phyloP scores from a whole-genome alignment of 92 coral and sea anemone species.

The Pocillopora meandrina region DNA sequence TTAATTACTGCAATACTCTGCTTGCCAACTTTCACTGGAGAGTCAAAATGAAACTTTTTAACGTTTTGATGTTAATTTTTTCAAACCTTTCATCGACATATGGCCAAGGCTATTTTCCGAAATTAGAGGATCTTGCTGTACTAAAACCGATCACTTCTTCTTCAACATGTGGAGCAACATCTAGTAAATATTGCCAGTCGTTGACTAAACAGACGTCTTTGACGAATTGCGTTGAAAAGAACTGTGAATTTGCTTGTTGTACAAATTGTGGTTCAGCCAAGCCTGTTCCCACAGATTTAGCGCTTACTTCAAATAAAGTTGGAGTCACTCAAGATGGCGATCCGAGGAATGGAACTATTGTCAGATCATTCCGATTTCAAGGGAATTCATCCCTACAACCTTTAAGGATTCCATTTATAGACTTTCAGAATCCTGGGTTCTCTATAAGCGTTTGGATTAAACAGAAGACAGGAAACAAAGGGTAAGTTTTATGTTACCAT shows the following conservation, averaged over 20 bases:
- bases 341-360: slow-evolving; percentile 71
- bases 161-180: slow-evolving; percentile 87
- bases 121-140: slow-evolving; percentile 66
- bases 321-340: slow-evolving; percentile 65
- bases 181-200: slow-evolving; percentile 74
- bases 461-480: slow-evolving; percentile 76
- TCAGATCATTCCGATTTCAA: slow-evolving; percentile 67
- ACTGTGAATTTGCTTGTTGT: slow-evolving; percentile 85
- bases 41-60: background rate
- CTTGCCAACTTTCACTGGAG: slow-evolving; percentile 8
- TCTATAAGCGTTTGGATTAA: slow-evolving; percentile 85
- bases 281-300: slow-evolving; percentile 60
- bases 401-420: slow-evolving; percentile 53
- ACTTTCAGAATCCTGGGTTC: slow-evolving; percentile 67
- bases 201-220: slow-evolving; percentile 36
- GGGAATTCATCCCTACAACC: slow-evolving; percentile 67
- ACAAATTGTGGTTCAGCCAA: slow-evolving; percentile 53
- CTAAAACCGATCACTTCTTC: slow-evolving; percentile 73
- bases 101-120: slow-evolving; percentile 70
- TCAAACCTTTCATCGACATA: slow-evolving; percentile 29
- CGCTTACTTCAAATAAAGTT: background rate
- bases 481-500: slow-evolving; percentile 58
- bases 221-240: slow-evolving; percentile 69
- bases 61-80: slow-evolving; percentile 15
- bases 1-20: background rate